phyloP scores from a whole-genome alignment of 2,797 vertebrate species.

The Sebastes taczanowskii region DNA sequence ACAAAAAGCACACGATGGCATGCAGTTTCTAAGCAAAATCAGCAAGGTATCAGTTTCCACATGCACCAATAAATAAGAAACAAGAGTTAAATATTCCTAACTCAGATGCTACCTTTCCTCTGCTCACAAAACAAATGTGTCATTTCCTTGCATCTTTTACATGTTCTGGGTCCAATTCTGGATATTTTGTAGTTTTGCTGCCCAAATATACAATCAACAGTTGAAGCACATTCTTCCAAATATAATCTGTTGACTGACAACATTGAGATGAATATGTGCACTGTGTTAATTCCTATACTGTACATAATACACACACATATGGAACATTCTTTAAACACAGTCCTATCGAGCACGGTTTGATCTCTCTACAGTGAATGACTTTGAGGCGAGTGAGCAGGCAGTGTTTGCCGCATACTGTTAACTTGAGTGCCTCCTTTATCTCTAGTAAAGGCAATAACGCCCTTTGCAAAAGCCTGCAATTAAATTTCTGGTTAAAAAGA shows the following conservation, averaged over 20 bases:
- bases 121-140: constrained; percentile 4
- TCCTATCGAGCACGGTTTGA: constrained; percentile 29
- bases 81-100: constrained; percentile 29
- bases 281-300: constrained; percentile 37
- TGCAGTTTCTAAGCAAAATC: constrained; percentile 63
- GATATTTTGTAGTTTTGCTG: constrained; percentile 6
- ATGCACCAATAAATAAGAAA: constrained; percentile 59
- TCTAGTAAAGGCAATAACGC: constrained; percentile 28
- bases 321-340: constrained; percentile 52
- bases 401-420: constrained; percentile 54
- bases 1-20: constrained; percentile 59
- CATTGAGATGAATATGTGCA: constrained; percentile 52
- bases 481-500: constrained; percentile 28
- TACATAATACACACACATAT: constrained; percentile 53
- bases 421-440: constrained; percentile 30
- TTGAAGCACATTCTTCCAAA: constrained; percentile 34
- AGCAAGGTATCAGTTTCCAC: constrained; percentile 53
- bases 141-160: constrained; percentile 5
- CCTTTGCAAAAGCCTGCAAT: constrained; percentile 41
- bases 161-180: constrained; percentile 11
- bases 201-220: constrained; percentile 52
- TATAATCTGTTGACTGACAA: constrained; percentile 48
- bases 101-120: constrained; percentile 40
- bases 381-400: constrained; percentile 74
- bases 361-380: constrained; percentile 53